phyloP scores from a whole-genome alignment of 2,888 invertebrate genomes.

The Caenorhabditis afra region DNA sequence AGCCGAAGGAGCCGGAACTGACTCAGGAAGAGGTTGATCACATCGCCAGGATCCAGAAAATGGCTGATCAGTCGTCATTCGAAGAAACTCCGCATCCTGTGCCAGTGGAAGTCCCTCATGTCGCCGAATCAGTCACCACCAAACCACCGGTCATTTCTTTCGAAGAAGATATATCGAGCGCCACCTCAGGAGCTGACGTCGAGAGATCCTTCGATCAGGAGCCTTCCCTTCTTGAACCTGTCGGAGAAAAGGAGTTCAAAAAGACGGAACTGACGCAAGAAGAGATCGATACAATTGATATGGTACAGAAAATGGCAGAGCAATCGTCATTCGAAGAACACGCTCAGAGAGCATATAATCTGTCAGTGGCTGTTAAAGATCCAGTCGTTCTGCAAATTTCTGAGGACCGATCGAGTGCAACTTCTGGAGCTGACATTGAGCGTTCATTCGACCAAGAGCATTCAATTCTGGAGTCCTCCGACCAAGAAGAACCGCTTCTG shows the following conservation, averaged over 20 bases:
- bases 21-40: constrained; percentile 71
- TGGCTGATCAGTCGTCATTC: constrained; percentile 55
- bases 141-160: not conserved
- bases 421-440: not conserved
- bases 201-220: constrained; percentile 51
- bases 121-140: constrained; percentile 10
- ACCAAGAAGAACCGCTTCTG: constrained; percentile 28
- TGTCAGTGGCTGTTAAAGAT: too few species aligned
- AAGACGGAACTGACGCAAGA: constrained; percentile 42
- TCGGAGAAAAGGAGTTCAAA: not conserved
- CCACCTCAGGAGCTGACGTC: constrained; percentile 36
- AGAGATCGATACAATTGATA: constrained; percentile 6
- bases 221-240: too few species aligned
- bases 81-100: constrained; percentile 28
- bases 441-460: not conserved
- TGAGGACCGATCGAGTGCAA: constrained; percentile 11
- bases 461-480: too few species aligned
- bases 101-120: constrained; percentile 20
- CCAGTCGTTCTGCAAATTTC: not conserved
- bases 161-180: constrained; percentile 19
- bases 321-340: constrained; percentile 35
- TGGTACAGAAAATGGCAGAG: constrained; percentile 28
- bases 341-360: too few species aligned
- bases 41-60: constrained; percentile 50
- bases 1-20: constrained; percentile 36